Conservation (phyloP, 2,113 vertebrate species). For the Saiga tatarica region DNA sequence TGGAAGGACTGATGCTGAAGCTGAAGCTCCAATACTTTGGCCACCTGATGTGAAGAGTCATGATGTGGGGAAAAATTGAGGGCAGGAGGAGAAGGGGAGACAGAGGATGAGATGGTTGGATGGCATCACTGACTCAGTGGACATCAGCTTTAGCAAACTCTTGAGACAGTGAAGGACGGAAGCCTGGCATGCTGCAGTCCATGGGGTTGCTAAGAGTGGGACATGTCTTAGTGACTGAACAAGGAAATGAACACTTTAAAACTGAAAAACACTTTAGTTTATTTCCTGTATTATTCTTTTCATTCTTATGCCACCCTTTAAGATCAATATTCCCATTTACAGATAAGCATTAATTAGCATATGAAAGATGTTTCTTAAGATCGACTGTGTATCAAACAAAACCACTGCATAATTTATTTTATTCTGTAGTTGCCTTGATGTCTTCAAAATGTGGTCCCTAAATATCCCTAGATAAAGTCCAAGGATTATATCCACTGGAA, state of each 20-base stretch:
- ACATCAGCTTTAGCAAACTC: background rate
- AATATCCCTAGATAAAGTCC: background rate
- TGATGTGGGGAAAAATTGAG: background rate
- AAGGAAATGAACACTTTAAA: background rate
- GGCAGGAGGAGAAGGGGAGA: background rate
- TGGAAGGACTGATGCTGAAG: background rate
- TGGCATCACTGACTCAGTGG: background rate
- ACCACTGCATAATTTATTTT: background rate
- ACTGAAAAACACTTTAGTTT: background rate
- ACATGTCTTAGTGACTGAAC: background rate
- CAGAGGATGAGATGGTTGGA: background rate
- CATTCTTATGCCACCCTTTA: background rate
- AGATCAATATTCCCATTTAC: background rate
- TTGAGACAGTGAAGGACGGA: background rate
- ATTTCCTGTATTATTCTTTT: slow-evolving; percentile 4
- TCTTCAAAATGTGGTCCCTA: background rate
- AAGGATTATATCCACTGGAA: background rate
- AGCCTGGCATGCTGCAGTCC: background rate
- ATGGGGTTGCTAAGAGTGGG: background rate
- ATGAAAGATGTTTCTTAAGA: background rate
- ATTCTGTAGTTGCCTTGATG: background rate
- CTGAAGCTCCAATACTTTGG: background rate
- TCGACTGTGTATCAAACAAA: background rate
- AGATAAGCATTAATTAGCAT: background rate
- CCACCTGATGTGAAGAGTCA: background rate